Evolutionary conservation across 2,113 vertebrate species (phyloP).

Genomic region (Corythoichthys intestinalis): DNA sequence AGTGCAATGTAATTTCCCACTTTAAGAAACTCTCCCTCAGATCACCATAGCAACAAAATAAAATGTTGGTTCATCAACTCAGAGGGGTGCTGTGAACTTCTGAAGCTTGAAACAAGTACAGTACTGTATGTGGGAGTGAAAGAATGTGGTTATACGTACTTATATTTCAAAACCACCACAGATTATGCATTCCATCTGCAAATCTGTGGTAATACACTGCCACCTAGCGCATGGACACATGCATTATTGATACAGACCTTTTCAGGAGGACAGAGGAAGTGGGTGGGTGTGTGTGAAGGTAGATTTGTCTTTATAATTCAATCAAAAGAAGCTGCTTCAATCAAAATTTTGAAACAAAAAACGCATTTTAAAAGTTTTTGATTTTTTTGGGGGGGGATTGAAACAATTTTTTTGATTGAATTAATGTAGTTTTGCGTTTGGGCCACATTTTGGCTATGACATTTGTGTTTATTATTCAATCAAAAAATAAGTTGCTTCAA

Average conservation of each 20-base stretch:
- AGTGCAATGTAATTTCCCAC: neutral
- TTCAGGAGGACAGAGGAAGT: too few species aligned
- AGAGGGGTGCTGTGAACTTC: neutral
- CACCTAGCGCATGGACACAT: slow-evolving; percentile 38
- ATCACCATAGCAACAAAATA: neutral
- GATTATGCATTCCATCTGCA: neutral
- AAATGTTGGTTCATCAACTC: neutral
- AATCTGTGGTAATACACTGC: slow-evolving; percentile 38
- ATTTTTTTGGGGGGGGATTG: too few species aligned
- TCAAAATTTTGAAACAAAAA: too few species aligned
- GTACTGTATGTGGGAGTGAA: neutral
- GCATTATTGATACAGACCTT: neutral
- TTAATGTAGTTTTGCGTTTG: too few species aligned
- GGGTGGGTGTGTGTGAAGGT: too few species aligned
- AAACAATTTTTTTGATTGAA: too few species aligned
- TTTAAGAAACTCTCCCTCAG: neutral
- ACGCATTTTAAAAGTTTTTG: too few species aligned
- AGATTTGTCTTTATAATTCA: too few species aligned
- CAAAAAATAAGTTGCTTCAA: too few species aligned
- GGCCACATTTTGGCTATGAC: too few species aligned
- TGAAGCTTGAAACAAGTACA: neutral
- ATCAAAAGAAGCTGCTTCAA: too few species aligned
- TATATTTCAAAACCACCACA: slow-evolving; percentile 22
- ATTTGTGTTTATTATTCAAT: too few species aligned
- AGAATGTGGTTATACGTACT: neutral